These are phyloP conservation scores for Craseonycteris thonglongyai DNA, from an alignment of 2,113 vertebrate genomes.

Conservation along the genomic window DNA sequence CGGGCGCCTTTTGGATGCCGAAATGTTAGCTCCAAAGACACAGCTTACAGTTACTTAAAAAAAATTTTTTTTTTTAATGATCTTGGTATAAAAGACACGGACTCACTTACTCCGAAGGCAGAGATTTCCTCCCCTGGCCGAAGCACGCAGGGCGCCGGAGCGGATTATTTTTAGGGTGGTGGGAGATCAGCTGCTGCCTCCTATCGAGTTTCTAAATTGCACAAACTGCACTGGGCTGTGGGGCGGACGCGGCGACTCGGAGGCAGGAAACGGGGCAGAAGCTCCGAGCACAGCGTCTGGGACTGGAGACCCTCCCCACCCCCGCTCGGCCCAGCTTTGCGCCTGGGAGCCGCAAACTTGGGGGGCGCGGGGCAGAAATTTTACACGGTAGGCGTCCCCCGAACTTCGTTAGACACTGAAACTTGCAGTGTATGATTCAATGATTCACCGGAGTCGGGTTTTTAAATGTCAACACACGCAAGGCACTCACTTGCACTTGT, in stretches of 20 bases:
- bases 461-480: neutral
- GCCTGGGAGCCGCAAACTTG: rapidly evolving
- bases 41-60: slow-evolving; percentile 57
- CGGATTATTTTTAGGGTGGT: slow-evolving; percentile 93
- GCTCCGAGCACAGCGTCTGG: slow-evolving; percentile 60
- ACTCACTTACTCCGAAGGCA: slow-evolving; percentile 68
- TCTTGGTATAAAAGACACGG: neutral
- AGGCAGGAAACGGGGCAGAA: slow-evolving; percentile 77
- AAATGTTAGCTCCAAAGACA: slow-evolving; percentile 54
- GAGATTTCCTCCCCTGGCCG: slow-evolving; percentile 60
- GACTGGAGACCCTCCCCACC: slow-evolving; percentile 64
- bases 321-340: neutral
- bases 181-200: slow-evolving; percentile 89
- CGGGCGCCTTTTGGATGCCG: slow-evolving; percentile 47
- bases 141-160: slow-evolving; percentile 66
- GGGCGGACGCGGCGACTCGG: neutral
- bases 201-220: slow-evolving; percentile 86
- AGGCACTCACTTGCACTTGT: neutral
- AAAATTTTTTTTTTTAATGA: too few relatives aligned
- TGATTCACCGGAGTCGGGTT: neutral
- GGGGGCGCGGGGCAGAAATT: neutral
- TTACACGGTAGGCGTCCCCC: neutral
- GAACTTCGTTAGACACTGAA: neutral
- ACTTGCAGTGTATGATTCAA: neutral
- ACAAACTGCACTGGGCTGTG: slow-evolving; percentile 56